Conservation (phyloP, 2,113 vertebrate species). For the Charina bottae region DNA sequence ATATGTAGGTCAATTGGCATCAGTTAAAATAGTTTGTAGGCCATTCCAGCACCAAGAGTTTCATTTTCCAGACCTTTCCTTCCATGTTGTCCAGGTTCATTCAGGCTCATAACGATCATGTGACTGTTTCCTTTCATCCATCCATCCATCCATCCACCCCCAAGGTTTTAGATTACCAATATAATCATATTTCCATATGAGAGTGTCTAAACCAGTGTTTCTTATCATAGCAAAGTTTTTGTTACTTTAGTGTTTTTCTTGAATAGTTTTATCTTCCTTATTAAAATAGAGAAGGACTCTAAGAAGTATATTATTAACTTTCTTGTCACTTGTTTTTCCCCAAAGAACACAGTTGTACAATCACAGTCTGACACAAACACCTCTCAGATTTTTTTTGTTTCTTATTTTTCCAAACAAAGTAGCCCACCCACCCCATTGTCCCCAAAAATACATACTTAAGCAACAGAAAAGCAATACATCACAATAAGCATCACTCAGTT, state of each 20-base stretch:
- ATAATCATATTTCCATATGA: background rate
- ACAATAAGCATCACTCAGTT: slow-evolving; percentile 62
- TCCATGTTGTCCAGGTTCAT: background rate
- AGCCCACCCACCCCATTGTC: background rate
- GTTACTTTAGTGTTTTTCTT: background rate
- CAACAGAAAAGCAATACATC: slow-evolving; percentile 64
- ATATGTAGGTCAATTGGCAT: background rate
- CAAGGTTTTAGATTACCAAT: background rate
- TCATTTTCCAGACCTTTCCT: background rate
- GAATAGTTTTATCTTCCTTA: background rate
- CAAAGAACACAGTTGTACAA: background rate
- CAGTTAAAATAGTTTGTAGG: background rate
- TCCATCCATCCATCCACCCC: background rate
- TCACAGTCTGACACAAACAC: background rate
- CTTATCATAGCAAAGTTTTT: background rate
- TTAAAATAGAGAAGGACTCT: background rate
- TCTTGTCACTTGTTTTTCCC: background rate
- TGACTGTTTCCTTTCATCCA: background rate
- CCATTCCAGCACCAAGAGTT: background rate
- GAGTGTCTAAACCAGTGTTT: background rate
- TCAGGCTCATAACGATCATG: background rate
- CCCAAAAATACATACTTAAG: slow-evolving; percentile 52
- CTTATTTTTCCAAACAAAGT: slow-evolving; percentile 2
- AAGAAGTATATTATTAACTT: background rate
- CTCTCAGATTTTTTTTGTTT: background rate